A percentile compares a stretch with the other conserved stretches of the same genome.
Conservation (phyloP, 2,888 invertebrate genomes). For the Linyphia triangularis region DNA sequence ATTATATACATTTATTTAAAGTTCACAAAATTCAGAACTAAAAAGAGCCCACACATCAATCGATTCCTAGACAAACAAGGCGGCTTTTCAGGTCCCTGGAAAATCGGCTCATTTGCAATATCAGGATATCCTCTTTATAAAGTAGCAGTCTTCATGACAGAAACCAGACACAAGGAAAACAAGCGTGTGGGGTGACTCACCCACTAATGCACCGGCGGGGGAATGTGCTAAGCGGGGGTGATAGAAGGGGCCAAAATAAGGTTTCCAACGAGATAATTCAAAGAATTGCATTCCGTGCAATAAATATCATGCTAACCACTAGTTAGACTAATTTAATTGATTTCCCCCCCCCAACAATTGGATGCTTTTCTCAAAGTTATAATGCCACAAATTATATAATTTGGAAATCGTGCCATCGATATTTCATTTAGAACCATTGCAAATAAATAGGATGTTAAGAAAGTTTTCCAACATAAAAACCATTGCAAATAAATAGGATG, state of each 20-base stretch:
- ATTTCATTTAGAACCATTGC: too few species aligned
- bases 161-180: conserved; percentile 26
- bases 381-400: too few species aligned
- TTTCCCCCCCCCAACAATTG: too few species aligned
- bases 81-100: not conserved
- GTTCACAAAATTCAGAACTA: not conserved
- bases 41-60: not conserved
- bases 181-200: conserved; percentile 37
- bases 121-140: conserved; percentile 42
- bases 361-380: too few species aligned
- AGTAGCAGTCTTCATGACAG: conserved; percentile 30
- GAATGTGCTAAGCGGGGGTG: conserved; percentile 9
- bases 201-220: not conserved
- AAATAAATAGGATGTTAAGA: too few species aligned
- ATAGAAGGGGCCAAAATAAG: conserved; percentile 4
- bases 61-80: not conserved
- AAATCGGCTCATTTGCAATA: not conserved
- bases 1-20: not conserved
- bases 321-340: too few species aligned
- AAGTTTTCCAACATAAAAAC: too few species aligned
- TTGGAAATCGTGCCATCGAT: too few species aligned
- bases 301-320: too few species aligned
- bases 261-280: too few species aligned
- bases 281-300: too few species aligned
- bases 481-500: too few species aligned